phyloP scores from a whole-genome alignment of 2,797 vertebrate genomes.

The Gymnothorax reevesii region DNA sequence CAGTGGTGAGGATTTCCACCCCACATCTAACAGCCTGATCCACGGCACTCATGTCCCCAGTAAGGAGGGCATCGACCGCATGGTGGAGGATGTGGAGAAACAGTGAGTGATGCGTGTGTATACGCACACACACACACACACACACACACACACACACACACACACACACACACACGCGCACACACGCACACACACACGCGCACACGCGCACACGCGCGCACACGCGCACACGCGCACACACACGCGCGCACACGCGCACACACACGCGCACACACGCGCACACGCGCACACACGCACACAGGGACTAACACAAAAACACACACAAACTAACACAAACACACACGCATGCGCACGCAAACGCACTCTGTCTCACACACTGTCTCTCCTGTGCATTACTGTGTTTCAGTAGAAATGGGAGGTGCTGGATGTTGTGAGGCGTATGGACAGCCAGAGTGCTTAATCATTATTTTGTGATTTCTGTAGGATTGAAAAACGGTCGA shows the following conservation, averaged over 20 bases:
- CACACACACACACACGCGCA: neutral
- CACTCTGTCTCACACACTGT: conserved; percentile 25
- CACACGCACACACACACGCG: neutral
- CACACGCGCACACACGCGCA: neutral
- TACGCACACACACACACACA: neutral
- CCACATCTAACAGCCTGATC: conserved; percentile 89
- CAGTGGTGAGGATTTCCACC: conserved; percentile 92
- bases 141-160: neutral
- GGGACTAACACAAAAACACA: too few species aligned
- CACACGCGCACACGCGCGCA: neutral
- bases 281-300: neutral
- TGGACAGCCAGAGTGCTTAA: too few species aligned
- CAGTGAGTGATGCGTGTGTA: conserved; percentile 79
- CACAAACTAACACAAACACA: neutral
- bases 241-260: neutral
- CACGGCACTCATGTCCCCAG: conserved; percentile 90
- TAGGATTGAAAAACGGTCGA: conserved; percentile 93
- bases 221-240: neutral
- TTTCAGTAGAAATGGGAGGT: neutral
- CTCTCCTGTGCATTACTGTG: neutral
- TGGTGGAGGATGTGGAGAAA: conserved; percentile 94
- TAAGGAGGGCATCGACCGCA: conserved; percentile 86
- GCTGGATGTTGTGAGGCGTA: neutral
- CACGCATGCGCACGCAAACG: neutral
- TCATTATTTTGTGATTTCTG: conserved; percentile 18